phyloP scores from a whole-genome alignment of 2,888 invertebrate species.

The Adela reaumurella region DNA sequence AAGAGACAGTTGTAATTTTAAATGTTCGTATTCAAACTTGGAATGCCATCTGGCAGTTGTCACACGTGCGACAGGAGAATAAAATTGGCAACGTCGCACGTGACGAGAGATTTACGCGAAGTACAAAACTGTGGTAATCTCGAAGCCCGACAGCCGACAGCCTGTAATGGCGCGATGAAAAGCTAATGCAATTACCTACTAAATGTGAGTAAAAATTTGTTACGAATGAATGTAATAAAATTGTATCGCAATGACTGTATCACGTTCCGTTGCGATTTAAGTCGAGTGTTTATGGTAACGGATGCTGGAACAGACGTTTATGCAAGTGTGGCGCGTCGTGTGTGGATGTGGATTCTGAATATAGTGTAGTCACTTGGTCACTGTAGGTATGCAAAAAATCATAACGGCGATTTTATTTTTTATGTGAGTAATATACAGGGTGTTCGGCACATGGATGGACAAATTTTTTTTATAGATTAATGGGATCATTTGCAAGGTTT shows the following conservation, averaged over 20 bases:
- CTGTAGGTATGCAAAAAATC: too few relatives aligned
- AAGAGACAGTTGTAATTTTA: not conserved
- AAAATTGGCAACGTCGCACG: not conserved
- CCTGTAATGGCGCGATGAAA: not conserved
- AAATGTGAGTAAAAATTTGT: not conserved
- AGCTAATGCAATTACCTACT: not conserved
- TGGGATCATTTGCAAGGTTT: too few relatives aligned
- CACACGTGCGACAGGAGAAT: not conserved
- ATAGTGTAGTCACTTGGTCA: not conserved
- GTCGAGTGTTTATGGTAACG: not conserved
- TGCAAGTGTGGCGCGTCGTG: too few relatives aligned
- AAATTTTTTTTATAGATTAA: too few relatives aligned
- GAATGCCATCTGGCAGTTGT: not conserved
- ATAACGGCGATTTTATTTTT: too few relatives aligned
- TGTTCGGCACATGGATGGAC: too few relatives aligned
- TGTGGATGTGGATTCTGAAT: not conserved
- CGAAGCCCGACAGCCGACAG: too few relatives aligned
- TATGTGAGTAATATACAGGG: too few relatives aligned
- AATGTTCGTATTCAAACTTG: not conserved
- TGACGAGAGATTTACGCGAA: not conserved
- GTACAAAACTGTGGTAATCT: not conserved
- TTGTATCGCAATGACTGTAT: not conserved
- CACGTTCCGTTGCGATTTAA: not conserved
- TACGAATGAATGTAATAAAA: too few relatives aligned
- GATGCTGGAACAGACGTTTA: not conserved